phyloP scores from a whole-genome alignment of 2,888 invertebrate species.

The Cybosia mesomella region DNA sequence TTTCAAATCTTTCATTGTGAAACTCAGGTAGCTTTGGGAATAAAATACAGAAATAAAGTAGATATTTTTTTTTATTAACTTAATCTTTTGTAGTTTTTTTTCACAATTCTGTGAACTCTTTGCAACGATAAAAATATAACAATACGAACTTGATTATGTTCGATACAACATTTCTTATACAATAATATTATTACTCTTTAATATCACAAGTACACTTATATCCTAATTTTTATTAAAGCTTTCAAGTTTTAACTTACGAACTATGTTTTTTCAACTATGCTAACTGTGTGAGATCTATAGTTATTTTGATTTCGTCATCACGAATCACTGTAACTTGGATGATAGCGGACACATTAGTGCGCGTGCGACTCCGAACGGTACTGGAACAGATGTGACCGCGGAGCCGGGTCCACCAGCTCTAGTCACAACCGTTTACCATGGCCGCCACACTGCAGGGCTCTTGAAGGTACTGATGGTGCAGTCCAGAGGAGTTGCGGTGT shows the following conservation, averaged over 20 bases:
- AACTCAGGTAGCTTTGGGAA: conserved; percentile 47
- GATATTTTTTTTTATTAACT: conserved; percentile 80
- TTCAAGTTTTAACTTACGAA: conserved; percentile 82
- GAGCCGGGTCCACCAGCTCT: conserved; percentile 82
- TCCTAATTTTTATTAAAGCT: conserved; percentile 85
- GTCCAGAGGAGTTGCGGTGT: conserved; percentile 87
- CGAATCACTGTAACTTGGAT: conserved; percentile 74
- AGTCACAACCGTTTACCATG: conserved; percentile 71
- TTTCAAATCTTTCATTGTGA: conserved; percentile 33
- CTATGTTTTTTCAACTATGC: conserved; percentile 70
- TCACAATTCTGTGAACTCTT: conserved; percentile 80
- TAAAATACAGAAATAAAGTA: conserved; percentile 79
- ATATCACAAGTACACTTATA: conserved; percentile 85
- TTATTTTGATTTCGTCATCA: conserved; percentile 71
- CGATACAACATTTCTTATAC: conserved; percentile 84
- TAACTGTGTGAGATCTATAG: conserved; percentile 78
- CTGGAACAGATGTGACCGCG: conserved; percentile 87
- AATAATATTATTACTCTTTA: conserved; percentile 83
- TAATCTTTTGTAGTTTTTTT: conserved; percentile 75
- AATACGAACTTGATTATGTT: conserved; percentile 77
- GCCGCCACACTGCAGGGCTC: conserved; percentile 78
- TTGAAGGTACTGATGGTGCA: conserved; percentile 78
- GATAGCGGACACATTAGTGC: conserved; percentile 75
- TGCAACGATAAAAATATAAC: conserved; percentile 84
- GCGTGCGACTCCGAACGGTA: conserved; percentile 82